Evolutionary conservation across 2,888 invertebrate genomes (phyloP).

Genomic region (Drosophila paranaensis): DNA sequence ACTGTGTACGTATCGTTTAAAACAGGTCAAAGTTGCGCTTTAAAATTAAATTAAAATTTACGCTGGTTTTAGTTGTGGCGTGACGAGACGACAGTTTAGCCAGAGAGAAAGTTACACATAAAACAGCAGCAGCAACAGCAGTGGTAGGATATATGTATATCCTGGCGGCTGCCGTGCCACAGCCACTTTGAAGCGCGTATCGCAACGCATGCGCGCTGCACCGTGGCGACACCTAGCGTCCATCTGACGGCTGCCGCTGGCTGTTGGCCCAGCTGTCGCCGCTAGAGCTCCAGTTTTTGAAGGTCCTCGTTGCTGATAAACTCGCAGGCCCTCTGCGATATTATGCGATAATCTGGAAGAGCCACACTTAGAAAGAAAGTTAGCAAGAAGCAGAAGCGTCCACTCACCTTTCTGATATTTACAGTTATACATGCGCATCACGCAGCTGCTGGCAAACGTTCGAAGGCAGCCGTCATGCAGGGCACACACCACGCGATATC

Average conservation of each 20-base stretch:
- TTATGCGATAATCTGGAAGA: slow-evolving; percentile 57
- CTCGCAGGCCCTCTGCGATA: slow-evolving; percentile 64
- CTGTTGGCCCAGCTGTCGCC: neutral
- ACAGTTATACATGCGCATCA: slow-evolving; percentile 69
- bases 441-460: slow-evolving; percentile 63
- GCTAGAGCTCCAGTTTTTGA: slow-evolving; percentile 47
- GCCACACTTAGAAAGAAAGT: neutral
- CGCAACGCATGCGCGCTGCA: slow-evolving; percentile 39
- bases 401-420: slow-evolving; percentile 62
- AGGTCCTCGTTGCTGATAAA: slow-evolving; percentile 60
- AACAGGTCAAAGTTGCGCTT: slow-evolving; percentile 34
- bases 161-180: slow-evolving; percentile 27
- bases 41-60: slow-evolving; percentile 34
- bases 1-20: slow-evolving; percentile 23
- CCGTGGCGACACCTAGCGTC: slow-evolving; percentile 46
- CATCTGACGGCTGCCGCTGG: neutral
- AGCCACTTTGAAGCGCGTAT: slow-evolving; percentile 9
- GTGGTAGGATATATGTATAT: slow-evolving; percentile 45
- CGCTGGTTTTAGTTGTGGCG: slow-evolving; percentile 47
- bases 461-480: slow-evolving; percentile 57
- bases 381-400: too few species aligned
- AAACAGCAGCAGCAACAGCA: slow-evolving; percentile 52
- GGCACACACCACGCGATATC: slow-evolving; percentile 67
- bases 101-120: slow-evolving; percentile 56
- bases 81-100: slow-evolving; percentile 58